phyloP scores from a whole-genome alignment of 37 sponge, comb jelly and placozoan species.

The Crambe crambe region DNA sequence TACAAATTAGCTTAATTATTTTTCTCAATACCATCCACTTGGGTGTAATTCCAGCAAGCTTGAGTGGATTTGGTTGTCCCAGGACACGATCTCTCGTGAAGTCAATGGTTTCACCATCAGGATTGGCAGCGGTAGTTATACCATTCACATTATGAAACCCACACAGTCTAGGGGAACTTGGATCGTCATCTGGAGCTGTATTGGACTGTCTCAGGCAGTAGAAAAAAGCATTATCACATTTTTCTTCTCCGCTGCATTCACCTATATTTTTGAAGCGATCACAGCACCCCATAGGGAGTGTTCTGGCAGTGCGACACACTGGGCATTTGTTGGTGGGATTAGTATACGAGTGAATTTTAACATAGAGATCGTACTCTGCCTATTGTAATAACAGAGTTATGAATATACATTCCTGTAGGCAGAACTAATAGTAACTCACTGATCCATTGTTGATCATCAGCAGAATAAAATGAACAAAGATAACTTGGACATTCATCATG shows the following conservation, averaged over 20 bases:
- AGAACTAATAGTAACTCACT: not conserved
- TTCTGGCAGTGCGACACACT: not conserved
- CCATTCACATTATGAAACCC: not conserved
- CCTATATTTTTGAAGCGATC: not conserved
- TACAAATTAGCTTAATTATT: too few relatives aligned
- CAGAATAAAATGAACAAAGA: not conserved
- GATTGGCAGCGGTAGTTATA: not conserved
- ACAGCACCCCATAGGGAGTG: not conserved
- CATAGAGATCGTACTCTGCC: not conserved
- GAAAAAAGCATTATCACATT: not conserved
- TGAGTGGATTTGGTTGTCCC: not conserved
- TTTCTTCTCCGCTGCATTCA: not conserved
- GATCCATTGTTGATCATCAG: not conserved
- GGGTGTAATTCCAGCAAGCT: not conserved
- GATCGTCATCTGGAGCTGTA: not conserved
- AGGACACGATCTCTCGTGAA: not conserved
- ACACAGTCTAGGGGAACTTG: not conserved
- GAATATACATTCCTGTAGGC: not conserved
- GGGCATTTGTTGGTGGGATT: not conserved
- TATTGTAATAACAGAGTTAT: not conserved
- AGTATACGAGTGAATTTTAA: not conserved
- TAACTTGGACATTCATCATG: too few relatives aligned
- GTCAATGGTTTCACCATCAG: not conserved
- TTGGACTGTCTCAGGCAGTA: not conserved
- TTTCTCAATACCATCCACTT: not conserved